phyloP scores from a whole-genome alignment of 2,888 invertebrate genomes.

The Folsomia manolachei region DNA sequence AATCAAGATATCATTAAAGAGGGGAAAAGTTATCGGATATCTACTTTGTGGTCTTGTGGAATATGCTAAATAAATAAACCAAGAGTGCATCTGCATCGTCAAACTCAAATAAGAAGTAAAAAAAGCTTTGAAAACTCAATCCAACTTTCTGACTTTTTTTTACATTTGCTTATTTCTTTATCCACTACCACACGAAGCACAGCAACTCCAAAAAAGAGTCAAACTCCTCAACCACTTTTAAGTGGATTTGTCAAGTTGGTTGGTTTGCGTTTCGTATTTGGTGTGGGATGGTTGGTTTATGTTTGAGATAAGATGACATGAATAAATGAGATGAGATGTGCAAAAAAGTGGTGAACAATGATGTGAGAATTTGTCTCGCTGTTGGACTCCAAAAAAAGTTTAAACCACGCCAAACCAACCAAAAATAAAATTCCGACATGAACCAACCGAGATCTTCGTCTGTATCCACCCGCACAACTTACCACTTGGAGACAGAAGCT shows the following conservation, averaged over 20 bases:
- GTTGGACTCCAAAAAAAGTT: conserved; percentile 4
- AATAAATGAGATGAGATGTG: conserved; percentile 1
- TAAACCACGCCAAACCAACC: background rate
- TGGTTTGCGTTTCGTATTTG: conserved; percentile 7
- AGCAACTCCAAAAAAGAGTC: background rate
- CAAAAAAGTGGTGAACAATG: conserved; percentile 7
- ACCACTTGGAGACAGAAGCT: background rate
- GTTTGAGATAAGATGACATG: conserved; percentile 6
- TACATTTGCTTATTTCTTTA: background rate
- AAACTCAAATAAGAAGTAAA: background rate
- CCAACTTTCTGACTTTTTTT: background rate
- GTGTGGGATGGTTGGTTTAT: conserved; percentile 5
- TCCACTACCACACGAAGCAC: too few relatives aligned
- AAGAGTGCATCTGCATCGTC: background rate
- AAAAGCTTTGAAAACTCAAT: background rate
- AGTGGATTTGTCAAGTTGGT: background rate
- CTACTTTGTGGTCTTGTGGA: background rate
- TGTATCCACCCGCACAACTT: too few relatives aligned
- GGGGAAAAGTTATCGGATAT: background rate
- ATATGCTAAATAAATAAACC: background rate
- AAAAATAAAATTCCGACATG: background rate
- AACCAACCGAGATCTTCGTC: background rate
- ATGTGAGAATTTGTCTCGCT: conserved; percentile 11
- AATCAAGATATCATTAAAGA: background rate
- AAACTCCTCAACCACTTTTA: conserved; percentile 17